A percentile compares a stretch with the other conserved stretches of the same genome.
Evolutionary conservation across 2,113 vertebrate species (phyloP).

Genomic region (Oreochromis aureus): DNA sequence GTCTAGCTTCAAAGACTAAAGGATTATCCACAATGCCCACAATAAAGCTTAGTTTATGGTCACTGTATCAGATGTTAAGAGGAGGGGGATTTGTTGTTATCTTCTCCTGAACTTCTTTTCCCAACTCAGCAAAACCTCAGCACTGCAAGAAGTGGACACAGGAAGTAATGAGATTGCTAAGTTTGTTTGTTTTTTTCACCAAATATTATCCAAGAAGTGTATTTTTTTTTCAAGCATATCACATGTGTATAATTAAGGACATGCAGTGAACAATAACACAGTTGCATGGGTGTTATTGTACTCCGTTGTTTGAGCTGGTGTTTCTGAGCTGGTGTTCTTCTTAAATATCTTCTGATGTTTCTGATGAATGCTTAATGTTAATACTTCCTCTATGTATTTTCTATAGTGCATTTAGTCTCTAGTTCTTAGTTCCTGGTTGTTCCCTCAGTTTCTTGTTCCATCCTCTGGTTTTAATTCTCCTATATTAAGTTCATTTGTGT

Average conservation of each 20-base stretch:
- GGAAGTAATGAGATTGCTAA: neutral
- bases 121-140: neutral
- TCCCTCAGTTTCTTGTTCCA: neutral
- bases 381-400: neutral
- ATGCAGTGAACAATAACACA: neutral
- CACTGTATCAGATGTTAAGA: neutral
- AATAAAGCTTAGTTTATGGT: neutral
- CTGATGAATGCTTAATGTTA: neutral
- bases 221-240: neutral
- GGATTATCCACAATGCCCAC: neutral
- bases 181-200: accelerated
- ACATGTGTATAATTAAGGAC: neutral
- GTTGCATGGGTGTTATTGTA: neutral
- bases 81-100: neutral
- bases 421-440: neutral
- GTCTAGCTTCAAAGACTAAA: neutral
- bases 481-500: neutral
- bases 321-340: neutral
- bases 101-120: neutral
- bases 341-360: neutral
- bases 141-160: neutral
- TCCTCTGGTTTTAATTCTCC: neutral
- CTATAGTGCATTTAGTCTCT: neutral
- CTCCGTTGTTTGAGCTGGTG: neutral
- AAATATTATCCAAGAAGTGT: neutral